Conservation (phyloP, 2,797 vertebrate genomes). For the Strix occidentalis region DNA sequence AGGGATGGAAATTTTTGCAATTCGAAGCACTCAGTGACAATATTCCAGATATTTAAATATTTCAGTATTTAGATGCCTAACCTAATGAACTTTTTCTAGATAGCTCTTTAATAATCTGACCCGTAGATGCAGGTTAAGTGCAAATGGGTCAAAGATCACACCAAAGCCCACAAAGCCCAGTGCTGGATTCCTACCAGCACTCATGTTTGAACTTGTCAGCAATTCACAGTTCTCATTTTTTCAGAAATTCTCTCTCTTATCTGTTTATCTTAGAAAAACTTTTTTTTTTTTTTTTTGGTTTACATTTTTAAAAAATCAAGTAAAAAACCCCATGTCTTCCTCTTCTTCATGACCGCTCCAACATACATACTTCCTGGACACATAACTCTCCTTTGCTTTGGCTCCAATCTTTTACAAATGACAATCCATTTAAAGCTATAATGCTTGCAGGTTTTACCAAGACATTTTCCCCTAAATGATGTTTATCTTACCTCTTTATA, state of each 20-base stretch:
- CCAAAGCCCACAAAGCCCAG: background rate
- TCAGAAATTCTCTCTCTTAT: background rate
- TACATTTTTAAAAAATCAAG: background rate
- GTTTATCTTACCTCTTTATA: background rate
- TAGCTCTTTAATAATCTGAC: background rate
- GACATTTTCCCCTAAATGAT: background rate
- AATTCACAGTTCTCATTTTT: background rate
- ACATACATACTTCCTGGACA: background rate
- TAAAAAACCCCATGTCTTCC: accelerated
- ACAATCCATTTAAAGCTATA: background rate
- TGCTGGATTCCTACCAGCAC: background rate
- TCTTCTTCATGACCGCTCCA: background rate
- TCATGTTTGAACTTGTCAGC: background rate
- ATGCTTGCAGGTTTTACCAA: background rate
- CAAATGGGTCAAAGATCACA: background rate
- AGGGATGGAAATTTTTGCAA: background rate
- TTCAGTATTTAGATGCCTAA: background rate
- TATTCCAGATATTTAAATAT: background rate
- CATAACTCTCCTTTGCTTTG: background rate
- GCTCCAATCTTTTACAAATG: background rate
- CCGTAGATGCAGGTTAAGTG: background rate
- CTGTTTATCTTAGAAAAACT: background rate
- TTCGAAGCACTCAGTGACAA: background rate
- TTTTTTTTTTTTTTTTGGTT: accelerated
- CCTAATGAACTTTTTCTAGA: background rate